These are phyloP conservation scores for Trichopria drosophilae DNA, from an alignment of 2,888 invertebrate genomes.

Conservation along the genomic window DNA sequence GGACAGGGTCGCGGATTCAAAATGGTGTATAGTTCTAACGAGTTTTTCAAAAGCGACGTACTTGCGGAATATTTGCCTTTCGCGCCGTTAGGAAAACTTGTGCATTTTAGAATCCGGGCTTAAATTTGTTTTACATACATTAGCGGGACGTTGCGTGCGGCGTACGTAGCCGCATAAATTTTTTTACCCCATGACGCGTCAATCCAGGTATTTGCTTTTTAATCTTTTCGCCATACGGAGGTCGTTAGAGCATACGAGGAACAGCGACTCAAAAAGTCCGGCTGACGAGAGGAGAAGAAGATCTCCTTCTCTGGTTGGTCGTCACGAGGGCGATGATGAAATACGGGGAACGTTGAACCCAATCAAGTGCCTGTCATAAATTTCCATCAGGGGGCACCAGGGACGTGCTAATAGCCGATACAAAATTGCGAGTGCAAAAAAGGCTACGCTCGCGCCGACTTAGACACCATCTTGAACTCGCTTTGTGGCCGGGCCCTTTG, in stretches of 20 bases:
- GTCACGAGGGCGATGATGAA: conserved; percentile 45
- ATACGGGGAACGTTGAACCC: conserved; percentile 57
- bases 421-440: conserved; percentile 45
- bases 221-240: conserved; percentile 9
- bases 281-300: neutral
- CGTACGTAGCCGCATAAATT: no score
- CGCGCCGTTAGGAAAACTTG: no score
- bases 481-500: no score
- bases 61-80: no score
- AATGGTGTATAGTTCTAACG: no score
- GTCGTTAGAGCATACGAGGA: conserved; percentile 15
- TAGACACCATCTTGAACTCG: no score
- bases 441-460: no score
- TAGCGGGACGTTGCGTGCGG: no score
- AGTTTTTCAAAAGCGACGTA: no score
- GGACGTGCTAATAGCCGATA: conserved; percentile 52
- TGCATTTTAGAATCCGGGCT: conserved; percentile 9
- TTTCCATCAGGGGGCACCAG: conserved; percentile 54
- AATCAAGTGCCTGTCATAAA: conserved; percentile 58
- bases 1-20: no score
- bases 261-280: neutral
- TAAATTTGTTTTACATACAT: conserved; percentile 15
- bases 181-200: neutral
- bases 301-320: neutral
- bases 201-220: conserved; percentile 19